Base-by-base conservation (phyloP, 2,113 vertebrate genomes). In the Ceratotherium simum region DNA sequence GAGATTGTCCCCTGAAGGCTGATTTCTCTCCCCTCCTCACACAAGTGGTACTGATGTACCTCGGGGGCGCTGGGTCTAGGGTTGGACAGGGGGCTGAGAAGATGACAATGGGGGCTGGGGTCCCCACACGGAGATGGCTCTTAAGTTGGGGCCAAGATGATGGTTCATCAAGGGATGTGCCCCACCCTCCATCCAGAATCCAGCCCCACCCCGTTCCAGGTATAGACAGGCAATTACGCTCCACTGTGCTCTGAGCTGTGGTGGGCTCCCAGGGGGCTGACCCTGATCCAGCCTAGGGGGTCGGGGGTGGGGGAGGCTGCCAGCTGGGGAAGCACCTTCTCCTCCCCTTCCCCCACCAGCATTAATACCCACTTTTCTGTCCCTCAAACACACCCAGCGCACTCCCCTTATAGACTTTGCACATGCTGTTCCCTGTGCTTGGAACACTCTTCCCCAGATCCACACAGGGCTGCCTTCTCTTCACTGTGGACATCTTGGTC, bases 1-100 rank as follows among this genome's bases (percentile, higher is more conserved):
- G 69, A 54, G 62, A 11, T 20, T 20, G 75, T 27, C 21, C 33
- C 36, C 21, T 1, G 8, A 6, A 21, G 58, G 17, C 36, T 58
- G 25, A 39, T 9, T 6, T 69, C 21, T 4, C 6, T 14, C 1
- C 5, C 21, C 18, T 17, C 5, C 46, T 20, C 3, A 8, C 17
- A 1, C 4, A 14, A 20, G 25, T 3, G 0, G 11, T 3, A 1
- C 11, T 2, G 25, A 58, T 6, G 12, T 13, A 0, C 27, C 6
- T 0, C 3, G 54, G 21, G 25, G 39, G 33, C 2, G 1, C 21
- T 25, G 54, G 36, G 73, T 29, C 82, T 42, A 0, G 16, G 54
- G 11, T 8, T 17, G 56, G 25, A 0, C 31, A 20, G 33, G 29
- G 29, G 27, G 2, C 67, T 51, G 20, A 51, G 42, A 29, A 60